Conservation (phyloP, 2,797 vertebrate species). For the Muscicapa comitata region DNA sequence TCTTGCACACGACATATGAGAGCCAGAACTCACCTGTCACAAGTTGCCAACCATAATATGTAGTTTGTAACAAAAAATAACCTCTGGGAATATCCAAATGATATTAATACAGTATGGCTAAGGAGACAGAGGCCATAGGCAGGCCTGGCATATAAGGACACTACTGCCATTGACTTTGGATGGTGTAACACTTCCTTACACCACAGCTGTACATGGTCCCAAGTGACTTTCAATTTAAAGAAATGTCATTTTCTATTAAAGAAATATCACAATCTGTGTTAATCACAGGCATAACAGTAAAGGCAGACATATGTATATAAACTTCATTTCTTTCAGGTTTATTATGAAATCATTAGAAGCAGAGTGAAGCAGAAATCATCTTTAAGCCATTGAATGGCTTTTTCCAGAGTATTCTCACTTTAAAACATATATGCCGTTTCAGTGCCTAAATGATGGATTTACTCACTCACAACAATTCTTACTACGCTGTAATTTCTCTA, state of each 20-base stretch:
- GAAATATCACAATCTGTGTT: neutral
- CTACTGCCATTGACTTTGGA: neutral
- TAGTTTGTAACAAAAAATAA: neutral
- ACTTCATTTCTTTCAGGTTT: neutral
- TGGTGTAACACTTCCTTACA: neutral
- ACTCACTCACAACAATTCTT: neutral
- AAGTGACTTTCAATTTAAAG: neutral
- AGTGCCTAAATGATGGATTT: neutral
- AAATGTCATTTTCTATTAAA: neutral
- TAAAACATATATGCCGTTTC: neutral
- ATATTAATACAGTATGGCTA: conserved; percentile 38
- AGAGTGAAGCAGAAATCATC: neutral
- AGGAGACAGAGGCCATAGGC: neutral
- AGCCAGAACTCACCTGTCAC: conserved; percentile 31
- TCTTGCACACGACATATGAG: neutral
- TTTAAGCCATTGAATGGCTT: neutral
- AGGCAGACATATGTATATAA: neutral
- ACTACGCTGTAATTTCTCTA: neutral
- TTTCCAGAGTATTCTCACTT: neutral
- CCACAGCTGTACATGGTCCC: neutral
- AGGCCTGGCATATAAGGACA: neutral
- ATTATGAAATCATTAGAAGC: neutral
- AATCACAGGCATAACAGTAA: neutral
- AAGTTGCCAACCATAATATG: neutral
- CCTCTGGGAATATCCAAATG: conserved; percentile 34